phyloP scores from a whole-genome alignment of 2,113 vertebrate genomes.

The Marmota flaviventris region DNA sequence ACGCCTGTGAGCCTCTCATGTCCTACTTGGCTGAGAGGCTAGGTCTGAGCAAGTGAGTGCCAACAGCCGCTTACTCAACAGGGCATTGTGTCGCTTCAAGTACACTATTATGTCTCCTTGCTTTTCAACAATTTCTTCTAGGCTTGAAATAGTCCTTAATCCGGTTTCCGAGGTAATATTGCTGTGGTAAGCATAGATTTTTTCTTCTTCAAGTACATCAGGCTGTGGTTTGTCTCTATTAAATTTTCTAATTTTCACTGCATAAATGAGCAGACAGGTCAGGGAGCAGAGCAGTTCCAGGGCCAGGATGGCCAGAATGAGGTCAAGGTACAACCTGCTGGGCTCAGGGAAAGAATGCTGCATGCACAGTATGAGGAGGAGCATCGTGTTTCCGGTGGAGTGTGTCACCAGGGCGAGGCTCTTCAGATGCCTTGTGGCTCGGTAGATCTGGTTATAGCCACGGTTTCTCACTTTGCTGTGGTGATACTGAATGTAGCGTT shows the following conservation, averaged over 20 bases:
- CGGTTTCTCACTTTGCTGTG: constrained; percentile 89
- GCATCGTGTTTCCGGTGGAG: too few species aligned
- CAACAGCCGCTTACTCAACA: constrained; percentile 93
- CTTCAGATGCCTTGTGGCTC: constrained; percentile 89
- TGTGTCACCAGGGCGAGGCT: constrained; percentile 89
- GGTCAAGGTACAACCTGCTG: too few species aligned
- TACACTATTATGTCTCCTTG: constrained; percentile 96
- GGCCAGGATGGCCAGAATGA: too few species aligned
- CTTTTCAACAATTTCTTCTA: constrained; percentile 97
- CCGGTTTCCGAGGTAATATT: constrained; percentile 92
- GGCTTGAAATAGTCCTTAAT: constrained; percentile 93
- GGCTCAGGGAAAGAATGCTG: too few species aligned
- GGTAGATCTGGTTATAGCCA: constrained; percentile 94
- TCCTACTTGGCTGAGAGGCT: constrained; percentile 85
- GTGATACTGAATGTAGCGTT: constrained; percentile 90
- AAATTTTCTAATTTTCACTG: too few species aligned
- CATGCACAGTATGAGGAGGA: too few species aligned
- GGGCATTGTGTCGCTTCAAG: constrained; percentile 94
- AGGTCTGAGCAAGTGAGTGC: constrained; percentile 84
- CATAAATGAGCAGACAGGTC: too few species aligned
- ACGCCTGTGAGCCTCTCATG: constrained; percentile 52
- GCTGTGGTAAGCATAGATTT: constrained; percentile 86
- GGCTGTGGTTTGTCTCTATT: too few species aligned
- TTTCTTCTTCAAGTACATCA: too few species aligned
- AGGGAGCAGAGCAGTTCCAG: too few species aligned